Conservation (phyloP, 1,140 invertebrate species). For the Musca domestica region DNA sequence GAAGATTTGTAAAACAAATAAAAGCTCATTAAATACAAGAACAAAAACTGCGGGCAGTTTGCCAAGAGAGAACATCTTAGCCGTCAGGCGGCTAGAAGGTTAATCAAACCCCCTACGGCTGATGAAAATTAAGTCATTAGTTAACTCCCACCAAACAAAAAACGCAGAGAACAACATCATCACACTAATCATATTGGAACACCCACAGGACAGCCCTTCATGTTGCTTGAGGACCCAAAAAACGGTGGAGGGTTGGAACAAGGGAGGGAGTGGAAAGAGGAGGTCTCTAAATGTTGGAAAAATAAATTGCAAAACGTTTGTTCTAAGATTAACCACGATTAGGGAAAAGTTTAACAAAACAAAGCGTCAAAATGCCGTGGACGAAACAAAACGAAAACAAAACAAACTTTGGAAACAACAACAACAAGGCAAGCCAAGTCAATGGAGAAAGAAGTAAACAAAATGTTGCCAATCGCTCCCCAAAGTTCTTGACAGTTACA, state of each 20-base stretch:
- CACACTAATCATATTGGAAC: too few species aligned
- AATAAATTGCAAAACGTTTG: slow-evolving; percentile 54
- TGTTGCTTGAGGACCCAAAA: not conserved
- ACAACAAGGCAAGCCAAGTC: slow-evolving; percentile 12
- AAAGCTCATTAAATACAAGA: slow-evolving; percentile 14
- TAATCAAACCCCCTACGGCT: slow-evolving; percentile 47
- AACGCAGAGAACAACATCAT: not conserved
- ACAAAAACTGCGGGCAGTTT: slow-evolving; percentile 5
- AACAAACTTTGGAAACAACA: slow-evolving; percentile 9
- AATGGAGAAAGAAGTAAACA: slow-evolving; percentile 27
- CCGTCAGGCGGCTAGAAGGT: not conserved
- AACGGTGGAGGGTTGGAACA: not conserved
- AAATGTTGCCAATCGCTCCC: slow-evolving; percentile 46
- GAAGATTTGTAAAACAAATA: not conserved
- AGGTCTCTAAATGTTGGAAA: slow-evolving; percentile 33
- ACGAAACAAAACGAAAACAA: slow-evolving; percentile 1
- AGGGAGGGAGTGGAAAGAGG: slow-evolving; percentile 12
- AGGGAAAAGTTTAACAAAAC: slow-evolving; percentile 34
- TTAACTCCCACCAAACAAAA: slow-evolving; percentile 32
- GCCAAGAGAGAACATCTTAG: not conserved
- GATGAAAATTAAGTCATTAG: slow-evolving; percentile 55
- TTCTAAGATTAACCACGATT: slow-evolving; percentile 55
- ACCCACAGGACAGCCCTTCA: too few species aligned
- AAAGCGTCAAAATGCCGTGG: not conserved
- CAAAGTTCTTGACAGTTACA: slow-evolving; percentile 50